phyloP scores from a whole-genome alignment of 2,113 vertebrate species.

The Marmota monax region DNA sequence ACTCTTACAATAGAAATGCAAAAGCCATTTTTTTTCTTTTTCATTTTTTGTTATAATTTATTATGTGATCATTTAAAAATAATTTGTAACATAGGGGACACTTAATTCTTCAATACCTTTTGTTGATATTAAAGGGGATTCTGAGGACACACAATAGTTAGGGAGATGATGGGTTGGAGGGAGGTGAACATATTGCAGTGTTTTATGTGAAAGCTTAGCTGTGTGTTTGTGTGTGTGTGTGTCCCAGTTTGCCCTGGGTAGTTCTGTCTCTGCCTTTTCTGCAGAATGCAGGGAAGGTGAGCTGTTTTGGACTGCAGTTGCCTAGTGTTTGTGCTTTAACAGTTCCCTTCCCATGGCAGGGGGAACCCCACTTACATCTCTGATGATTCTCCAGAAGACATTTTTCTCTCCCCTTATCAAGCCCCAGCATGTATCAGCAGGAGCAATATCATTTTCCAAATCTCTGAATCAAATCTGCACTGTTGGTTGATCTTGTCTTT shows the following conservation, averaged over 20 bases:
- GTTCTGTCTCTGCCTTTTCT: background rate
- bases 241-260: background rate
- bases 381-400: background rate
- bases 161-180: background rate
- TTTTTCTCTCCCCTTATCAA: background rate
- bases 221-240: background rate
- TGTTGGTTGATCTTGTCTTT: background rate
- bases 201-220: background rate
- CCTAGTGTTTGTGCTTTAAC: background rate
- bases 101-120: background rate
- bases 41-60: background rate
- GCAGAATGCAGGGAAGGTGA: background rate
- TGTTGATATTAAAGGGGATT: background rate
- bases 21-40: background rate
- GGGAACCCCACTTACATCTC: background rate
- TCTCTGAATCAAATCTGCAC: background rate
- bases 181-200: background rate
- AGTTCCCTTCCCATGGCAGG: background rate
- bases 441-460: background rate
- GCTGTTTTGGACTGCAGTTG: background rate
- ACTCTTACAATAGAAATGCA: background rate
- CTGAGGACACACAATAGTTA: background rate
- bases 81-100: background rate
- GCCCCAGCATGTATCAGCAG: background rate
- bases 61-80: background rate